Base-by-base conservation (phyloP, 2,888 invertebrate species). In the Alloplasta piceator region DNA sequence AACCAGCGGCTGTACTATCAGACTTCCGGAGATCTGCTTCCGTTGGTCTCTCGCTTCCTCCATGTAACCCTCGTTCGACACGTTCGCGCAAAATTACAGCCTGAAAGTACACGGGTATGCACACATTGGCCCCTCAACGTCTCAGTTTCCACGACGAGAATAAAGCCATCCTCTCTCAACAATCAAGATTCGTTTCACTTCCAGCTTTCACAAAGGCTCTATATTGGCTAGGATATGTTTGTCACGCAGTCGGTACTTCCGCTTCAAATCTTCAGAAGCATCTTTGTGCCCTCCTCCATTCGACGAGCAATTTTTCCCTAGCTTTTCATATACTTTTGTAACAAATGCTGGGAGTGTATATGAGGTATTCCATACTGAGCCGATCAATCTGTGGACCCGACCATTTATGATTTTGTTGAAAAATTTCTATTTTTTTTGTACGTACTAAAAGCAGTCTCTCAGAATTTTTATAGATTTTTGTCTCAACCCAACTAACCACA, bases 21-120 rank as follows among this genome's bases (percentile, higher is more conserved):
- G 56, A 68, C 77, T 76, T 80, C 80, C 63, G 66, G 67, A 5
- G 71, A 43, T 70, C 64, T 56, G 64, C 71, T 83, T 63, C 60
- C 68, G 43, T 43, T 52, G 14, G n/a, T 71, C 75, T 10, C 39
- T 55, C 75, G 71, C 63, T 67, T 63, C 63, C 70, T 39, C 76
- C 43, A 67, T 63, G 56, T 43, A 60, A 39, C 12, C 50, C 26
- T 56, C 71, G 43, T 67, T 76, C 67, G 72, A 63, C 61, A 72
- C 76, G 80, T 76, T 63, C 61, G 48, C 39, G 39, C 5, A 46
- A 70, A 55, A 72, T 80, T 80, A 14, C 66, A 76, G 67, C 41
- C 66, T 56, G 64, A 61, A 80, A 67, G 56, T 48, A 61, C 55
- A 6, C 43, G 39, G n/a, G 39, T 5, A 48, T 43, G 56, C 64